phyloP scores from a whole-genome alignment of 2,888 invertebrate species.

The Platerodrilus igneus region DNA sequence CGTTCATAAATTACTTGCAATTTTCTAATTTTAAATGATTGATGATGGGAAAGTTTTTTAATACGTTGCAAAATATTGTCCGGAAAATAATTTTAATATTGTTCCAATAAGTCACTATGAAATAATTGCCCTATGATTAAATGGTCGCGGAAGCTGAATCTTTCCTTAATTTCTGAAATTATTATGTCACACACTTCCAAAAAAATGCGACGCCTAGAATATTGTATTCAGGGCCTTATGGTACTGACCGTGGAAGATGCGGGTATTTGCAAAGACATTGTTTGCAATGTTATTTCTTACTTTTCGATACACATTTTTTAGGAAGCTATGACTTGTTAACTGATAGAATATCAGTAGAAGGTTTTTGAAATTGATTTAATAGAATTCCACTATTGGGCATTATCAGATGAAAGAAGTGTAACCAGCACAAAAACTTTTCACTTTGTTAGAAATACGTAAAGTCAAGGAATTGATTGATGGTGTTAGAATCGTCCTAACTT shows the following conservation, averaged over 20 bases:
- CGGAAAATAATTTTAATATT: slow-evolving; percentile 5
- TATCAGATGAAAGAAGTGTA: slow-evolving; percentile 9
- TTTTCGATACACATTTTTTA: slow-evolving; percentile 11
- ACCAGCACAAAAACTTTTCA: slow-evolving; percentile 16
- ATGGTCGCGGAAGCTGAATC: slow-evolving; percentile 18
- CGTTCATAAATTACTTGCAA: slow-evolving; percentile 7
- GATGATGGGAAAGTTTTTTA: slow-evolving; percentile 3
- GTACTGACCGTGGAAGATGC: neutral
- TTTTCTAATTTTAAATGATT: slow-evolving; percentile 5
- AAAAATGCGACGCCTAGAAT: slow-evolving; percentile 10
- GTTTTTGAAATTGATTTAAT: slow-evolving; percentile 12
- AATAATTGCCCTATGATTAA: slow-evolving; percentile 12
- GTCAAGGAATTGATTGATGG: slow-evolving; percentile 7
- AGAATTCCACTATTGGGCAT: slow-evolving; percentile 10
- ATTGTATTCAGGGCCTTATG: slow-evolving; percentile 8
- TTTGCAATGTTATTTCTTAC: slow-evolving; percentile 6
- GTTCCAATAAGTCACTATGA: slow-evolving; percentile 10
- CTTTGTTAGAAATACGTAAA: slow-evolving; percentile 6
- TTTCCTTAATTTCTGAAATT: slow-evolving; percentile 13
- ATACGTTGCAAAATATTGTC: slow-evolving; percentile 1
- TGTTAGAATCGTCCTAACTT: slow-evolving; percentile 3
- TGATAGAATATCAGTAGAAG: slow-evolving; percentile 1
- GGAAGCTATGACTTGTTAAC: slow-evolving; percentile 12
- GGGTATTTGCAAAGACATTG: neutral
- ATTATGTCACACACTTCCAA: slow-evolving; percentile 20